Evolutionary conservation across 2,888 invertebrate species (phyloP), one percentile per base, ranked within the genome.

Genomic region (Cerastis rubricosa): DNA sequence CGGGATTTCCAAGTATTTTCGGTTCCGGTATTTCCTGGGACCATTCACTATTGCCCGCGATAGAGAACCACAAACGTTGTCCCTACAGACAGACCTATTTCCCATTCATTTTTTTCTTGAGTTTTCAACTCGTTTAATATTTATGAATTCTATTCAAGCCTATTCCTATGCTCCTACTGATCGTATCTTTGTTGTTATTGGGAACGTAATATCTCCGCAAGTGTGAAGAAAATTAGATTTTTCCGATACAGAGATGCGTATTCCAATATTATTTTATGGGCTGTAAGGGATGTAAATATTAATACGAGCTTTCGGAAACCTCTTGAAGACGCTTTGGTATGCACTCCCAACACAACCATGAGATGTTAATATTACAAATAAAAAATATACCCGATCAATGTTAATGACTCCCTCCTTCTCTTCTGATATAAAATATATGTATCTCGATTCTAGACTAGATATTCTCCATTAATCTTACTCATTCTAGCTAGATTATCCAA

Each of bases 211-310:
- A 80, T 57, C 14, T 75, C 47, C 22, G 59, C 49, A 71, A 71
- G 68, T 80, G 66, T 83, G 47, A 70, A 72, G 67, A 75, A 75
- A 85, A 77, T 65, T 51, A 64, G 78, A 79, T 73, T 75, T 71
- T 71, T 40, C 69, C 67, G 72, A 80, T 80, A 71, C 59, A 49
- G 47, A 70, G 63, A 73, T 59, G 43, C 64, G 63, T 71, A 74
- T 54, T 74, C 72, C 74, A 71, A 68, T 74, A 74, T 76, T 80
- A 65, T 80, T 79, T 82, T 78, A 66, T 61, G 19, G 71, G 51
- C 51, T 51, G 19, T 70, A 54, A 59, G 22, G 29, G 29, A 70
- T 83, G 59, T 78, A 40, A 57, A 70, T 65, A 70, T 69, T 45
- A 59, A 78, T 65, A 78, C 17, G 78, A 78, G 17, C 54, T 47